phyloP scores from a whole-genome alignment of 2,888 invertebrate genomes.

The Caenorhabditis sp. region DNA sequence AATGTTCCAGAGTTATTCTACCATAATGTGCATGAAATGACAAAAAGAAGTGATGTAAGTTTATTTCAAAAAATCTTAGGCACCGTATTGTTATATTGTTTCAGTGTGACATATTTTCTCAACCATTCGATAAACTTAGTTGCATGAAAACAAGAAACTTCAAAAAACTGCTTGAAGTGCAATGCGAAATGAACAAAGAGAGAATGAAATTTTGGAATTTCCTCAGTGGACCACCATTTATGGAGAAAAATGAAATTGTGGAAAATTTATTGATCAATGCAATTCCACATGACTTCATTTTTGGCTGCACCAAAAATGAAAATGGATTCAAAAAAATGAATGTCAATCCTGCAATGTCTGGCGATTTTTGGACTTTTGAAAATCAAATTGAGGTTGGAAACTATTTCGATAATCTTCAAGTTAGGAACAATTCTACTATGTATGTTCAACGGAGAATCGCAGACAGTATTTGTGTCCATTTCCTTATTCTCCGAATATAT shows the following conservation, averaged over 20 bases:
- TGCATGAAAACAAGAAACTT: neutral
- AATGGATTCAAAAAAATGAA: slow-evolving; percentile 3
- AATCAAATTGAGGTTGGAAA: slow-evolving; percentile 25
- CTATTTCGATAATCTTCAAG: slow-evolving; percentile 11
- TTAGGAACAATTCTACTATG: neutral
- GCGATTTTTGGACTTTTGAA: slow-evolving; percentile 28
- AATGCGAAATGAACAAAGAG: slow-evolving; percentile 24
- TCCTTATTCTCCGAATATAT: slow-evolving; percentile 10
- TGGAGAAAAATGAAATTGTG: slow-evolving; percentile 19
- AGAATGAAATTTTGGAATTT: slow-evolving; percentile 22
- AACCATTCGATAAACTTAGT: neutral
- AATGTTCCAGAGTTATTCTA: slow-evolving; percentile 19
- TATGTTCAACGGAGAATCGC: slow-evolving; percentile 1
- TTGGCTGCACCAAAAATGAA: slow-evolving; percentile 22
- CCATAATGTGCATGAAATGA: slow-evolving; percentile 19
- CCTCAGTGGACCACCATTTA: slow-evolving; percentile 22
- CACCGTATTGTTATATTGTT: neutral
- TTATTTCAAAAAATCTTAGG: neutral
- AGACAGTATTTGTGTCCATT: slow-evolving; percentile 14
- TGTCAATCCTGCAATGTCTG: slow-evolving; percentile 19
- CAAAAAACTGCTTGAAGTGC: slow-evolving; percentile 24
- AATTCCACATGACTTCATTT: slow-evolving; percentile 12
- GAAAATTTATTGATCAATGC: slow-evolving; percentile 14
- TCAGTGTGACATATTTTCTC: slow-evolving; percentile 11
- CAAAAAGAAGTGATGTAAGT: slow-evolving; percentile 11